A percentile compares a stretch with the other conserved stretches of the same genome.
These are phyloP conservation scores for Bungarus multicinctus DNA, from an alignment of 2,113 vertebrate genomes.

Conservation along the genomic window DNA sequence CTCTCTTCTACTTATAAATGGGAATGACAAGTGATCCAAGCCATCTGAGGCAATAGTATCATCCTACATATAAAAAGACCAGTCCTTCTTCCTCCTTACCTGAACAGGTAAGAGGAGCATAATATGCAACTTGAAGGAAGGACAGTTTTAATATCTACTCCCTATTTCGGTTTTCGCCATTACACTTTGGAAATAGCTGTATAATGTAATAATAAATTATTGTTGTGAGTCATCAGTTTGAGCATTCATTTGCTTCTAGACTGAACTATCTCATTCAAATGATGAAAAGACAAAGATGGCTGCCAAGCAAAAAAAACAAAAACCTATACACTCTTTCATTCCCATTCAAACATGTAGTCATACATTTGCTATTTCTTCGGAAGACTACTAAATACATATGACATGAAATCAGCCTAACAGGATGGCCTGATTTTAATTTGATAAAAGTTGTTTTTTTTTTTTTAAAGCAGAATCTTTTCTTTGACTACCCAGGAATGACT, in stretches of 20 bases:
- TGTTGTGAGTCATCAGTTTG: conserved; percentile 9
- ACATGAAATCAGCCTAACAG: background rate
- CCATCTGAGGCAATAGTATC: background rate
- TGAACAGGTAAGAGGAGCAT: background rate
- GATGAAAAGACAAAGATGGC: background rate
- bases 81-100: background rate
- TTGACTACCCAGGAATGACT: background rate
- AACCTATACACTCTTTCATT: too few relatives aligned
- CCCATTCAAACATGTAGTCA: background rate
- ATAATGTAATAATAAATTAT: background rate
- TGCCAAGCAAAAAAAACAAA: background rate
- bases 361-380: background rate
- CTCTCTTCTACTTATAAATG: background rate
- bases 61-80: background rate
- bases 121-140: background rate
- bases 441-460: background rate
- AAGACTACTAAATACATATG: background rate
- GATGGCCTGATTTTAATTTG: background rate
- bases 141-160: background rate
- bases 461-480: background rate
- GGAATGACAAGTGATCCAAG: background rate
- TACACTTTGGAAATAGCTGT: background rate
- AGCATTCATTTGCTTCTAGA: background rate
- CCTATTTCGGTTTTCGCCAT: background rate
- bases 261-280: background rate